These are phyloP conservation scores for Ellobius talpinus DNA, from an alignment of 2,113 vertebrate species.

Conservation along the genomic window DNA sequence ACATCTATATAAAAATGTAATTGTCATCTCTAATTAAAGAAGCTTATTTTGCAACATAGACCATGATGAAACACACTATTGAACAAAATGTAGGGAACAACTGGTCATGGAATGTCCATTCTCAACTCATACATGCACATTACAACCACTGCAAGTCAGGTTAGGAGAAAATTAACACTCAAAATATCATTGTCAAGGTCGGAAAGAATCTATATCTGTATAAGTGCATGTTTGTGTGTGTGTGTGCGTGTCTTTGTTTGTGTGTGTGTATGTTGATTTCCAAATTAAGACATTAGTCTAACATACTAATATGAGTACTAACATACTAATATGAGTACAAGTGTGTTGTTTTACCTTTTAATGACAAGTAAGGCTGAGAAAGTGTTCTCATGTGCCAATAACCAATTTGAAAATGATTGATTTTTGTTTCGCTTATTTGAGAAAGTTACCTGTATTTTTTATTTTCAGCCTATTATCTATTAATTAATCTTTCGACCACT, in stretches of 20 bases:
- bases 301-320: neutral
- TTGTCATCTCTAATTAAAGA: neutral
- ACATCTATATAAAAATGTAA: neutral
- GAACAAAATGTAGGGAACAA: neutral
- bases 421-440: neutral
- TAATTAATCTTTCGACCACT: neutral
- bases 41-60: neutral
- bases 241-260: neutral
- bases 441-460: neutral
- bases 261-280: neutral
- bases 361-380: neutral
- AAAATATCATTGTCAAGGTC: neutral
- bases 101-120: neutral
- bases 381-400: neutral
- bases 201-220: neutral
- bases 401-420: neutral
- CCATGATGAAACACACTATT: neutral
- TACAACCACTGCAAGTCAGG: neutral
- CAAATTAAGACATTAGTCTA: neutral
- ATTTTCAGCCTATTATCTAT: neutral
- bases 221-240: neutral
- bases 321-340: neutral
- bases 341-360: neutral
- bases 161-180: neutral
- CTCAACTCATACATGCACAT: neutral